Evolutionary conservation across 2,113 vertebrate species (phyloP), one percentile per base, ranked within the genome.

Genomic region (Alaudala cheleensis): DNA sequence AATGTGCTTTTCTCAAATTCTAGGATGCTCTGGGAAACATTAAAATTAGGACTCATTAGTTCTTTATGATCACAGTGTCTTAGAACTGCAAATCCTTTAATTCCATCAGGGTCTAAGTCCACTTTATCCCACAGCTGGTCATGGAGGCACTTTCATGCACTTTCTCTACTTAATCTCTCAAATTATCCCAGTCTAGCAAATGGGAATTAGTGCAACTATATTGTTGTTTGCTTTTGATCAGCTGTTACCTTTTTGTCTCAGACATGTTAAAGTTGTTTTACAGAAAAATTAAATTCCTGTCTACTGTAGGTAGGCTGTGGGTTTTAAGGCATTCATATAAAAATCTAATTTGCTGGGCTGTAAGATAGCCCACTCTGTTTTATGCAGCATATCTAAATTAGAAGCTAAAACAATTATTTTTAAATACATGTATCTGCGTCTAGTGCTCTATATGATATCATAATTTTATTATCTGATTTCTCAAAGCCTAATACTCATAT

Each of bases 61-160:
- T 76, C 13, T 15, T 87, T 8, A 18, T 29, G 25, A 28, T 14
- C 22, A 29, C 0, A 0, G 11, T 66, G 14, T 54, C 51, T 50
- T 79, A 79, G 39, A 81, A 51, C 22, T 54, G 23, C 34, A 89
- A 74, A 89, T 50, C 11, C 28, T 79, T 54, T 85, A 39, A 33
- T 67, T 34, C 14, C 20, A 1, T 14, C 49, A 37, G 19, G 7
- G 4, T 39, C 33, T 61, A 45, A n/a, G 24, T 79, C n/a, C 9
- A 26, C 23, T 61, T 81, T 88, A 49, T 72, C 37, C 34, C 37
- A 28, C 5, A 62, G 10, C 50, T 77, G 17, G 5, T 34, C 18
- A 47, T 47, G 31, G 40, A 69, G 12, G 5, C 40, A 39, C 5
- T 80, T 74, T 50, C 24, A 50, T 57, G 54, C 18, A 37, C 18